Percentiles rank a stretch among this genome's conserved stretches.
These are phyloP conservation scores for Melanotaenia pygmaea DNA, from an alignment of 2,797 vertebrate species.

Conservation along the genomic window DNA sequence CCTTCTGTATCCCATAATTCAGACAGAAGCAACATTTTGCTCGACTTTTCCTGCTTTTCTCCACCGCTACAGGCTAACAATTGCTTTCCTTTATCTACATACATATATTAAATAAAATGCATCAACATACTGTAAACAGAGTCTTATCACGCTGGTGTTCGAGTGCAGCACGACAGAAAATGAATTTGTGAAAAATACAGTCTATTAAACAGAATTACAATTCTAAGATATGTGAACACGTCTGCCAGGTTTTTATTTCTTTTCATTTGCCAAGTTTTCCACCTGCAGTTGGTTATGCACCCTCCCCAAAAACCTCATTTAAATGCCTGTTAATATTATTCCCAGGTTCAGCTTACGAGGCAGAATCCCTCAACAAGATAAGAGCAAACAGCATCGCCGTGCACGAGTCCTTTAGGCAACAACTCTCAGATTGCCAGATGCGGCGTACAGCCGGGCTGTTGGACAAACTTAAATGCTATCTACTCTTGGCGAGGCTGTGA, in stretches of 20 bases:
- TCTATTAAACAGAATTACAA: conserved; percentile 12
- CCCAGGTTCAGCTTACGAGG: conserved; percentile 50
- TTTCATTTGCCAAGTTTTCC: conserved; percentile 35
- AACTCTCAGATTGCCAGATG: conserved; percentile 71
- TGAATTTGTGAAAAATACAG: neutral
- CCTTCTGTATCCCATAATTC: no score
- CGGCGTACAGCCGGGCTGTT: conserved; percentile 50
- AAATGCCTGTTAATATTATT: conserved; percentile 67
- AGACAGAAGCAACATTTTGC: no score
- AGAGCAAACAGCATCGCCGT: conserved; percentile 55
- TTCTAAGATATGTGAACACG: conserved; percentile 17
- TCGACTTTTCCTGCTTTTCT: no score
- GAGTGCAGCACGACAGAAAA: conserved; percentile 10
- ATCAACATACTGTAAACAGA: neutral
- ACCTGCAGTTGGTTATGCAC: conserved; percentile 35
- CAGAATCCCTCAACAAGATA: conserved; percentile 69
- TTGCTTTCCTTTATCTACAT: neutral
- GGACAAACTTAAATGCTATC: conserved; percentile 75
- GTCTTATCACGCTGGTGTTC: conserved; percentile 1
- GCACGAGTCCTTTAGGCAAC: conserved; percentile 68
- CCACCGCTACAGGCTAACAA: no score
- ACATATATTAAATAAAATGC: neutral
- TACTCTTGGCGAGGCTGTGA: conserved; percentile 66
- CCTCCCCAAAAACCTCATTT: conserved; percentile 47
- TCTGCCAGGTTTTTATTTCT: conserved; percentile 45